A percentile compares a stretch with the other conserved stretches of the same genome.
Evolutionary conservation across 1,140 invertebrate genomes (phyloP).

Genomic region (Meloidogyne hapla): DNA sequence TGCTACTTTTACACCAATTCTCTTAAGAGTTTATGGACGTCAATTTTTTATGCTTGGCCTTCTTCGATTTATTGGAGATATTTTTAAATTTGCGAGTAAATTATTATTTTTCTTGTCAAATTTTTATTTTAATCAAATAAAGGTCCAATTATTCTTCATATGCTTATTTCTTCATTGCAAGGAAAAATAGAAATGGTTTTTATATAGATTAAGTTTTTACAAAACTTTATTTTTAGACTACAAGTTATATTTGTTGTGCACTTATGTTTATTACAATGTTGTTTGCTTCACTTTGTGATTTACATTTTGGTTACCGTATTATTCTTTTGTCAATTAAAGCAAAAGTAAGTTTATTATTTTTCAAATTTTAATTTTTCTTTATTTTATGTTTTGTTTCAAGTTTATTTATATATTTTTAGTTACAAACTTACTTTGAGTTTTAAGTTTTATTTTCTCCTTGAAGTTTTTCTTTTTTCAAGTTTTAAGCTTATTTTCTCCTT

Average conservation of each 20-base stretch:
- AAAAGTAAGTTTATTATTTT: constrained; percentile 15
- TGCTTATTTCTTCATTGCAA: constrained; percentile 75
- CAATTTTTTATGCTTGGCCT: constrained; percentile 86
- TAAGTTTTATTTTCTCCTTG: no score
- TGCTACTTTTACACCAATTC: constrained; percentile 67
- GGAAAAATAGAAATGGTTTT: constrained; percentile 78
- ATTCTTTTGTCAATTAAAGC: constrained; percentile 79
- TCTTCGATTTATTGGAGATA: constrained; percentile 80
- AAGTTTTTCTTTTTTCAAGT: neutral
- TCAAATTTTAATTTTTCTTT: neutral
- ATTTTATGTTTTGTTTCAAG: neutral
- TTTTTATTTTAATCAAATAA: neutral
- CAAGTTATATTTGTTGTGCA: constrained; percentile 41
- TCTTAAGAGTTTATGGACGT: constrained; percentile 77
- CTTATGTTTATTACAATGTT: constrained; percentile 65
- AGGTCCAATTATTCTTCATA: constrained; percentile 82
- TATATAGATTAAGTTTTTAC: constrained; percentile 63
- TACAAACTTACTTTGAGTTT: no score
- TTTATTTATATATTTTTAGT: constrained; percentile 9
- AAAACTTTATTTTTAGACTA: constrained; percentile 29
- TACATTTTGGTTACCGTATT: constrained; percentile 86
- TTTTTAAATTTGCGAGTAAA: constrained; percentile 73
- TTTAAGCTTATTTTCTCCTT: neutral
- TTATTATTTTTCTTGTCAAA: neutral
- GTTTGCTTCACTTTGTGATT: constrained; percentile 74